A percentile compares a stretch with the other conserved stretches of the same genome.
Evolutionary conservation across 2,888 invertebrate genomes (phyloP).

Genomic region (Elmis aenea): DNA sequence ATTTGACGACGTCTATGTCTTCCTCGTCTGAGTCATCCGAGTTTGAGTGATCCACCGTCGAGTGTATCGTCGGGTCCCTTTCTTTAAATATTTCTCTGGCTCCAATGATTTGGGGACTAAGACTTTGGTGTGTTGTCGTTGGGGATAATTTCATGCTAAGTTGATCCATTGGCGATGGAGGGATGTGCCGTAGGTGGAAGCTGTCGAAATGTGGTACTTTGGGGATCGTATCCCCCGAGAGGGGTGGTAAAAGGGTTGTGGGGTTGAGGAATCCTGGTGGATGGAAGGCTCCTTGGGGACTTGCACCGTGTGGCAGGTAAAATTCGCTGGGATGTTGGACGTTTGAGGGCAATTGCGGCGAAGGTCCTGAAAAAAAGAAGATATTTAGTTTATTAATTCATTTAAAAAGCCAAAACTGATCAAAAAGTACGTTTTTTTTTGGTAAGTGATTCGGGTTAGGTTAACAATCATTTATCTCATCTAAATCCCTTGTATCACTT

Average conservation of each 20-base stretch:
- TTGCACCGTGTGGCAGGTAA: conserved; percentile 23
- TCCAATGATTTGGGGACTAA: conserved; percentile 48
- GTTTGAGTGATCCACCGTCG: conserved; percentile 57
- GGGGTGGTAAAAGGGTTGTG: conserved; percentile 53
- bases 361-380: conserved; percentile 44
- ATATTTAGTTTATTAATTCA: conserved; percentile 14
- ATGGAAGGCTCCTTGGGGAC: conserved; percentile 22
- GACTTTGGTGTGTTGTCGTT: conserved; percentile 53
- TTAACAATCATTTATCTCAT: too few species aligned
- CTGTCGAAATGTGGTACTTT: conserved; percentile 36
- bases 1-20: conserved; percentile 70
- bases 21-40: conserved; percentile 60
- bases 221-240: conserved; percentile 48
- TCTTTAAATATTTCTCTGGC: conserved; percentile 16
- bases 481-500: too few species aligned
- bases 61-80: conserved; percentile 56
- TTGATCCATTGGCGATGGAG: conserved; percentile 40
- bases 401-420: too few species aligned
- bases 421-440: too few species aligned
- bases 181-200: conserved; percentile 23
- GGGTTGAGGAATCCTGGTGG: conserved; percentile 49
- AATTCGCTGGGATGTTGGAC: conserved; percentile 28
- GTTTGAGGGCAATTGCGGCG: conserved; percentile 36
- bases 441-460: too few species aligned
- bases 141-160: conserved; percentile 49